Base-by-base conservation (phyloP, 2,888 invertebrate genomes). In the Meghimatium bilineatum region DNA sequence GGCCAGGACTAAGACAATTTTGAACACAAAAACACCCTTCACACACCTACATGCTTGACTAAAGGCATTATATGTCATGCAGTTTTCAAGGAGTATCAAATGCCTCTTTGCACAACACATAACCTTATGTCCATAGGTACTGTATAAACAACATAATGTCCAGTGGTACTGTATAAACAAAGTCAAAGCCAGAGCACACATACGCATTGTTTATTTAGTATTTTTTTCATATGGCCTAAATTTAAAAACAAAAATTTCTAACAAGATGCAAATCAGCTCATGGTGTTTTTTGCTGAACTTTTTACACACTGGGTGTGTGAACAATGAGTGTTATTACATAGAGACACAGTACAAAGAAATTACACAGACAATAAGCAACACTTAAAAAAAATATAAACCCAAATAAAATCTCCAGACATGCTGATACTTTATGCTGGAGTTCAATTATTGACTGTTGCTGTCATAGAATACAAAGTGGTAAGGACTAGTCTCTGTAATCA, bases 321-420 rank as follows among this genome's bases (percentile, higher is more conserved):
- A 67, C 75, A 75, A 52, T 82, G 76, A 60, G 71, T 56, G 83
- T 66, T 82, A 44, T 60, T 71, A 83, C 77, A 83, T 34, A 67
- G 77, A 83, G 83, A 71, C 77, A 83, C 78, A 78, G 77, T 83
- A 83, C 83, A 67, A 26, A 78, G 49, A 78, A 83, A 83, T n/a
- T 60, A 71, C 38, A 71, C 38, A 38, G 60, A 83, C 83, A 77
- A 78, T 83, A 66, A 83, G 83, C 83, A 83, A 83, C 83, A 83
- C 83, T 71, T 29, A 82, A 56, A 56, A 76, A 49, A 76, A 82
- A 82, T n/a, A 63, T 56, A 23, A 26, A 56, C 26, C 6, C 17
- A 56, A 80, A 26, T 8, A 44, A 80, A 72, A 80, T 56, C 14
- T 12, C 44, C 56, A 80, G 32, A 69, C 71, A 71, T 49, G 56